Base-by-base conservation (phyloP, 2,888 invertebrate species). In the Agrochola circellaris region DNA sequence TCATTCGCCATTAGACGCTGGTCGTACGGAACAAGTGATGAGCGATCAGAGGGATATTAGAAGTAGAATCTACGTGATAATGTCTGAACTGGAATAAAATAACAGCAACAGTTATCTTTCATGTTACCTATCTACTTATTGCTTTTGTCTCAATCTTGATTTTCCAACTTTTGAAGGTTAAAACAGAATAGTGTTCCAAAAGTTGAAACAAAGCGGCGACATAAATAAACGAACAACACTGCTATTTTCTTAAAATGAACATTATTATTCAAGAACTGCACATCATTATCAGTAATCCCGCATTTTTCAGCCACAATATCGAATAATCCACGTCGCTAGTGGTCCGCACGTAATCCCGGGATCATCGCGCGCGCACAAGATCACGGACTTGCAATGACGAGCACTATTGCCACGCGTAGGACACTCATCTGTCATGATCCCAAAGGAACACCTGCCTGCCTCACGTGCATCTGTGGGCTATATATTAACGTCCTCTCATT, bases 361-460 rank as follows among this genome's bases (percentile, higher is more conserved):
- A 76, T 84, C 72, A 74, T 72, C 71, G 70, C 86, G 45, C 70
- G 77, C 75, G 78, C 73, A 67, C 64, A 65, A 79, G 67, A 81
- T 65, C 85, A 51, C 51, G 61, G 54, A 56, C 64, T 13, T 42
- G 26, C 58, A 23, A 48, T 62, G 80, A 30, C 58, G 60, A 62
- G 34, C 69, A 38, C 51, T 62, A 61, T 54, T 20, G 30, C 26
- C 66, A 30, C 38, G 69, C n/a, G 42, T 17, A 38, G 54, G 30
- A 45, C 61, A n/a, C 69, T 20, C 82, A 85, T 85, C 78, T 8
- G 67, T 83, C 85, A 68, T 77, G 82, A 42, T 85, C 85, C 73
- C 54, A 2, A 38, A 26, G 60, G 48, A 26, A n/a, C 64, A 51
- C 42, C 76, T 75, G 72, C 51, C 82, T 51, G 26, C 70, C 48